Conservation (phyloP, 2,797 vertebrate genomes). For the Ceryle rudis region DNA sequence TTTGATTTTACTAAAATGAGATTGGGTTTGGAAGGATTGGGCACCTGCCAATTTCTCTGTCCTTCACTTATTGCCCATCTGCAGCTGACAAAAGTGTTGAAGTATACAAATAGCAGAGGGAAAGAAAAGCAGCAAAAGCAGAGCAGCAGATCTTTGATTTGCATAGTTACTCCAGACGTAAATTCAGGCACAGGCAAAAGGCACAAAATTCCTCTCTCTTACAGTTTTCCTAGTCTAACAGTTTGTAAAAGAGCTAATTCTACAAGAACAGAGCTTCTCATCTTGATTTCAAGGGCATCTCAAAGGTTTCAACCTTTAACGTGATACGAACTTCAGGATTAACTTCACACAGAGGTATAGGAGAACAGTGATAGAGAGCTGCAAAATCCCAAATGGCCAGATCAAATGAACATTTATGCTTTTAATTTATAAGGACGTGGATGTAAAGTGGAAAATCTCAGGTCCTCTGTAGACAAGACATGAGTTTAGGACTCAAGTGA, state of each 20-base stretch:
- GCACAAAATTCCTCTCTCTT: background rate
- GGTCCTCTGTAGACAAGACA: background rate
- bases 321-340: background rate
- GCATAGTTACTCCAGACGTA: constrained; percentile 11
- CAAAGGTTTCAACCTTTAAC: background rate
- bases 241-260: background rate
- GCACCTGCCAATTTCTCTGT: constrained; percentile 20
- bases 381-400: background rate
- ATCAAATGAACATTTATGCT: background rate
- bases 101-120: constrained; percentile 27
- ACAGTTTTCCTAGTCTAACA: background rate
- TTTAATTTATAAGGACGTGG: background rate
- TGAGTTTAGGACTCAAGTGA: background rate
- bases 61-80: constrained; percentile 37
- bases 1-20: background rate
- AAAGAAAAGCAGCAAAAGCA: constrained; percentile 13
- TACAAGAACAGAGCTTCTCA: background rate
- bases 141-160: constrained; percentile 7
- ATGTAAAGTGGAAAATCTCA: background rate
- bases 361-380: background rate
- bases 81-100: constrained; percentile 36
- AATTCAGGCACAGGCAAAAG: background rate
- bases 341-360: background rate
- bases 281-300: background rate
- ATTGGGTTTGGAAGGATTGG: background rate